phyloP scores from a whole-genome alignment of 2,113 vertebrate species.

The Promerops cafer region DNA sequence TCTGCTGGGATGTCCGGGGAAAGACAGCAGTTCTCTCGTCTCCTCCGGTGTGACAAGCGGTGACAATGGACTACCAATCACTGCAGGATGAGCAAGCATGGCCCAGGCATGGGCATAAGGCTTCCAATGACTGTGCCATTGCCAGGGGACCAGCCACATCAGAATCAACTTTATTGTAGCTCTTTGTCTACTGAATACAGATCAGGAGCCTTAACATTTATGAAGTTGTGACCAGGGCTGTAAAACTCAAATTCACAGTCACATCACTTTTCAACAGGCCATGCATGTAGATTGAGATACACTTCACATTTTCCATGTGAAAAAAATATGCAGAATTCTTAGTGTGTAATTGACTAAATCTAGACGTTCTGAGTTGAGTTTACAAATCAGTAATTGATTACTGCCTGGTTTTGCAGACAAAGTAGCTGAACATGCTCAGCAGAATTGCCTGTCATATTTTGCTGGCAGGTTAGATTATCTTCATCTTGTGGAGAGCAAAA shows the following conservation, averaged over 20 bases:
- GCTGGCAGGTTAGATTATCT: not conserved
- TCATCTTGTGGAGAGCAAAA: not conserved
- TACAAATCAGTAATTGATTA: not conserved
- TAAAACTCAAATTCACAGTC: not conserved
- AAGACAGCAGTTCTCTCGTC: not conserved
- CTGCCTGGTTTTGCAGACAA: not conserved
- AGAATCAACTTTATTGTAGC: not conserved
- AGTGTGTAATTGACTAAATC: not conserved
- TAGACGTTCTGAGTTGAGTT: not conserved
- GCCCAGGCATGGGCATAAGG: accelerated
- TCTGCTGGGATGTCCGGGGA: not conserved
- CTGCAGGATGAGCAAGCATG: not conserved
- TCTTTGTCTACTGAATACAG: not conserved
- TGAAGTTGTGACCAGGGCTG: not conserved
- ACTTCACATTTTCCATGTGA: not conserved
- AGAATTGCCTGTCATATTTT: not conserved
- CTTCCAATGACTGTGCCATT: not conserved
- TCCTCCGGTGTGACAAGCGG: not conserved
- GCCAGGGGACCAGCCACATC: not conserved
- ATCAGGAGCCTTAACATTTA: not conserved
- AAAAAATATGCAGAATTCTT: not conserved
- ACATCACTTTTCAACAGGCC: not conserved
- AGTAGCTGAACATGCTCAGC: not conserved
- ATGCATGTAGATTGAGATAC: not conserved
- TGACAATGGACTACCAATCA: not conserved